These are phyloP conservation scores for Sinotaia quadrata DNA, from an alignment of 2,888 invertebrate genomes.

Conservation along the genomic window DNA sequence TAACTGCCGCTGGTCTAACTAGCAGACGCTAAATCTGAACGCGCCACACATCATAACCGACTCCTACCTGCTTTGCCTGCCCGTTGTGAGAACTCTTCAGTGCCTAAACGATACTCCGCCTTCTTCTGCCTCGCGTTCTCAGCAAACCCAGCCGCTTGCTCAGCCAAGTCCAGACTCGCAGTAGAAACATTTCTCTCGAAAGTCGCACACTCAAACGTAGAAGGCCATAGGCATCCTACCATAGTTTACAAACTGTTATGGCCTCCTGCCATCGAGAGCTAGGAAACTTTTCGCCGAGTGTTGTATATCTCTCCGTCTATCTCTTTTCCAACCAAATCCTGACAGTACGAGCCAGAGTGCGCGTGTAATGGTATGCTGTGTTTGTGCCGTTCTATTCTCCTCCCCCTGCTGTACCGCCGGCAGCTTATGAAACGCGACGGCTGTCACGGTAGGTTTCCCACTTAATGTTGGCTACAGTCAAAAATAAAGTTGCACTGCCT, in stretches of 20 bases:
- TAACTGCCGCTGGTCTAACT: not conserved
- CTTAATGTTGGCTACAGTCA: too few relatives aligned
- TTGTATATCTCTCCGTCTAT: constrained; percentile 13
- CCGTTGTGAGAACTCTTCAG: constrained; percentile 3
- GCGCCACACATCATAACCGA: not conserved
- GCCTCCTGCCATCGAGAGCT: too few relatives aligned
- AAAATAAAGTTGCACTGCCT: too few relatives aligned
- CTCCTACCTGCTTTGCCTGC: not conserved
- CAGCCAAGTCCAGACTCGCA: not conserved
- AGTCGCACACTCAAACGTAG: not conserved
- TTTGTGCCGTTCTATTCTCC: constrained; percentile 11
- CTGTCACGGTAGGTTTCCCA: not conserved
- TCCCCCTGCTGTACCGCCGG: constrained; percentile 10
- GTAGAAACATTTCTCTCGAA: not conserved
- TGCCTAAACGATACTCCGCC: not conserved
- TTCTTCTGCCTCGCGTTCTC: not conserved
- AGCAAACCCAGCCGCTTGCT: constrained; percentile 3
- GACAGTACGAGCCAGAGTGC: not conserved
- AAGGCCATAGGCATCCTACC: not conserved
- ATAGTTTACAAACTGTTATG: too few relatives aligned
- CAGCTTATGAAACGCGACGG: constrained; percentile 1
- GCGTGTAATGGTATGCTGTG: constrained; percentile 13
- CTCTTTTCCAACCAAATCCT: not conserved
- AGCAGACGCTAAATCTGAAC: not conserved
- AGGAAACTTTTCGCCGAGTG: not conserved